Conservation (phyloP, 2,113 vertebrate species). For the Eclectus roratus region DNA sequence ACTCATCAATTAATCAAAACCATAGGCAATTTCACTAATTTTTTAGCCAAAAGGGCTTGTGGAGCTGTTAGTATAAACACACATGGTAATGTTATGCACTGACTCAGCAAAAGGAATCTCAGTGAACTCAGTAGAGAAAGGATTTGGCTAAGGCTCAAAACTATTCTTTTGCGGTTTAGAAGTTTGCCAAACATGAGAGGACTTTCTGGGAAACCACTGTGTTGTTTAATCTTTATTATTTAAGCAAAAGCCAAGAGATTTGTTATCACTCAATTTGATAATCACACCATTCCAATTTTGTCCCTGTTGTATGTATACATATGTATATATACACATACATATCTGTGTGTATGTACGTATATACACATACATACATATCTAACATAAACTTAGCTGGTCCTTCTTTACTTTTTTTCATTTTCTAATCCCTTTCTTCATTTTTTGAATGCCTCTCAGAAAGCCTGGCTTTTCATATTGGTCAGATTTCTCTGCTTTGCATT, state of each 20-base stretch:
- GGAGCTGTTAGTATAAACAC: background rate
- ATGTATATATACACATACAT: background rate
- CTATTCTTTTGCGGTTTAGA: background rate
- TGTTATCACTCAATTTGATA: background rate
- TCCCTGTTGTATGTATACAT: background rate
- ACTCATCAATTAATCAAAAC: conserved; percentile 10
- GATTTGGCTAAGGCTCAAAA: background rate
- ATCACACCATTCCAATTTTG: background rate
- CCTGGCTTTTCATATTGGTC: background rate
- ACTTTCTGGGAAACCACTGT: background rate
- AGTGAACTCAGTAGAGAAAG: background rate
- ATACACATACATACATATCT: too few relatives aligned
- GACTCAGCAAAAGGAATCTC: background rate
- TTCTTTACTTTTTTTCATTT: background rate
- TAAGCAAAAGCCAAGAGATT: background rate
- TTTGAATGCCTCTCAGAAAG: background rate
- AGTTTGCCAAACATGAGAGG: background rate
- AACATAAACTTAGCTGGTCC: background rate
- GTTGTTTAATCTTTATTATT: background rate
- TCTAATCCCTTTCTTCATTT: background rate
- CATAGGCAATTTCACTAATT: background rate
- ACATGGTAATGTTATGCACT: background rate
- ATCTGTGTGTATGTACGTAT: too few relatives aligned
- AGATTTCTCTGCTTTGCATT: background rate
- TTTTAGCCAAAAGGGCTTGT: background rate